Evolutionary conservation across 2,888 invertebrate genomes (phyloP), one percentile per base, ranked within the genome.

Genomic region (Pardosa pseudoannulata): DNA sequence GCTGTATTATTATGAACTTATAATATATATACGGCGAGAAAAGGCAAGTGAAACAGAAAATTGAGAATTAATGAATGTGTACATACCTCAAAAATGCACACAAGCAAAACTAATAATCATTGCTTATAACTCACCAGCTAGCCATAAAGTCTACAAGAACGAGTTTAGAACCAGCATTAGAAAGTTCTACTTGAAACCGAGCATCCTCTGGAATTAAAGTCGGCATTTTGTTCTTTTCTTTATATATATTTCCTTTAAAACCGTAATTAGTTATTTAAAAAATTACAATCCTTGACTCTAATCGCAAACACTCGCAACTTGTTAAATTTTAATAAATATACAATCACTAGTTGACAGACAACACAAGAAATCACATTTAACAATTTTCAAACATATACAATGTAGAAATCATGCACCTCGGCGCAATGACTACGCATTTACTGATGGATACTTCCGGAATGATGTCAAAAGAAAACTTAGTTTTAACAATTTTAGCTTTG

Each of bases 91-190:
- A n/a, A n/a, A n/a, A n/a, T n/a, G n/a, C n/a, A n/a, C n/a, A n/a
- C n/a, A n/a, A n/a, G n/a, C n/a, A n/a, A n/a, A n/a, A n/a, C n/a
- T n/a, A n/a, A n/a, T n/a, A n/a, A n/a, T n/a, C n/a, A 36, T 36
- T 36, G 9, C 36, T 36, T 36, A 16, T 36, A 88, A 91, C 93
- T 93, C 92, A 97, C 98, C 98, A 98, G 90, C 95, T 95, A 76
- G 98, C 98, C 88, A 96, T 97, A 91, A 97, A 98, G 92, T 98
- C 98, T 6, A 96, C 98, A 65, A 98, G 96, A 65, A 98, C 97
- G 64, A 98, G 93, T 91, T 96, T 96, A 3, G 95, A 94, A 13
- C 96, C 96, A 16, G 97, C 97, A 89, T 93, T 94, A n/a, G 94
- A 92, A 92, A 98, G 93, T 93, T 97, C 96, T 5, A 94, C 92